A percentile compares a stretch with the other conserved stretches of the same genome.
phyloP scores from a whole-genome alignment of 2,113 vertebrate genomes.

The Zapornia atra region DNA sequence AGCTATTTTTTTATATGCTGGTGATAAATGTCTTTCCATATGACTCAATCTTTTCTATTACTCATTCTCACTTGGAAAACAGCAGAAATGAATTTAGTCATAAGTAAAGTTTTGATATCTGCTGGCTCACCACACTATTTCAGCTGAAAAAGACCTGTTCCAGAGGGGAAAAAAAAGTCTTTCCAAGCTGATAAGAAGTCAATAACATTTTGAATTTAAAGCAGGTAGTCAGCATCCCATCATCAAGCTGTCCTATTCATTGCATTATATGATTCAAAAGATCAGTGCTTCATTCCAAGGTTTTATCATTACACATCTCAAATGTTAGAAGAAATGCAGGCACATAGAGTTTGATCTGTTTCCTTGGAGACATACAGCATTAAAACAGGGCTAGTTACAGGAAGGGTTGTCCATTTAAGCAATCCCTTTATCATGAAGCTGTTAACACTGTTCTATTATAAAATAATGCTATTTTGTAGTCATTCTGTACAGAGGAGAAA shows the following conservation, averaged over 20 bases:
- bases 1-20: neutral
- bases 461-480: too few species aligned
- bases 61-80: neutral
- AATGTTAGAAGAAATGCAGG: neutral
- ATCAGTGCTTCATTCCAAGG: neutral
- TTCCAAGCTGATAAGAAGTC: neutral
- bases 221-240: neutral
- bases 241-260: neutral
- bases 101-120: constrained; percentile 3
- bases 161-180: neutral
- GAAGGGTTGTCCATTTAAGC: neutral
- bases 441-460: neutral
- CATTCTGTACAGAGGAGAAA: too few species aligned
- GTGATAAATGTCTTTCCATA: neutral
- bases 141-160: neutral
- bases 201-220: neutral
- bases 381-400: neutral
- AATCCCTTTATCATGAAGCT: neutral
- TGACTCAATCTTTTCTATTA: neutral
- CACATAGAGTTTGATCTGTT: neutral
- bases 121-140: neutral
- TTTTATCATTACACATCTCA: neutral
- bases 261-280: neutral
- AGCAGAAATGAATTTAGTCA: neutral
- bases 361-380: neutral